Evolutionary conservation across 2,888 invertebrate genomes (phyloP).

Genomic region (Willowsia nigromaculata): DNA sequence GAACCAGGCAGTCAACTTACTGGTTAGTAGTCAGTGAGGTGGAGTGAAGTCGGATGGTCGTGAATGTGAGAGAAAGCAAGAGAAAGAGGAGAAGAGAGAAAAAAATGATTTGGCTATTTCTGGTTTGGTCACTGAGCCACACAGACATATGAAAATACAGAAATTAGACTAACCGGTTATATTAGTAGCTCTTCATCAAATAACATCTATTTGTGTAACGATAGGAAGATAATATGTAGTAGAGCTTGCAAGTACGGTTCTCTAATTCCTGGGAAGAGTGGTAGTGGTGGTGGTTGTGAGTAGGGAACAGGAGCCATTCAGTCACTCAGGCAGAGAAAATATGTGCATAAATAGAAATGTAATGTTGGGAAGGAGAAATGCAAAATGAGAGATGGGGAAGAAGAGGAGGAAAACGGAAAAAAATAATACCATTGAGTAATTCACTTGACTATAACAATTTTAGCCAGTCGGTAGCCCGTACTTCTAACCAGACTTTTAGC

Average conservation of each 20-base stretch:
- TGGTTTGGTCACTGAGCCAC: slow-evolving; percentile 13
- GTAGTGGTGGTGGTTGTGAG: background rate
- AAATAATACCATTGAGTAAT: background rate
- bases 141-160: too few species aligned
- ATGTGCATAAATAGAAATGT: background rate
- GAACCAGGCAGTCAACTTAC: background rate
- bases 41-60: slow-evolving; percentile 4
- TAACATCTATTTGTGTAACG: background rate
- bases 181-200: background rate
- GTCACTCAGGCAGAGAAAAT: background rate
- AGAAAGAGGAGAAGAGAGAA: background rate
- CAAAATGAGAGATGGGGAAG: background rate
- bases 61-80: background rate
- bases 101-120: slow-evolving; percentile 9
- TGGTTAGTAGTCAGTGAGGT: slow-evolving; percentile 13
- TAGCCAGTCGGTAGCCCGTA: background rate
- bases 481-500: background rate
- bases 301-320: background rate
- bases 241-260: too few species aligned
- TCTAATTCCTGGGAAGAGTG: background rate
- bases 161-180: background rate
- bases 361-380: background rate
- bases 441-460: slow-evolving; percentile 1
- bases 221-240: background rate
- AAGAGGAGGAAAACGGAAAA: background rate